phyloP scores from a whole-genome alignment of 2,888 invertebrate species.

The Hyposoter dolosus region DNA sequence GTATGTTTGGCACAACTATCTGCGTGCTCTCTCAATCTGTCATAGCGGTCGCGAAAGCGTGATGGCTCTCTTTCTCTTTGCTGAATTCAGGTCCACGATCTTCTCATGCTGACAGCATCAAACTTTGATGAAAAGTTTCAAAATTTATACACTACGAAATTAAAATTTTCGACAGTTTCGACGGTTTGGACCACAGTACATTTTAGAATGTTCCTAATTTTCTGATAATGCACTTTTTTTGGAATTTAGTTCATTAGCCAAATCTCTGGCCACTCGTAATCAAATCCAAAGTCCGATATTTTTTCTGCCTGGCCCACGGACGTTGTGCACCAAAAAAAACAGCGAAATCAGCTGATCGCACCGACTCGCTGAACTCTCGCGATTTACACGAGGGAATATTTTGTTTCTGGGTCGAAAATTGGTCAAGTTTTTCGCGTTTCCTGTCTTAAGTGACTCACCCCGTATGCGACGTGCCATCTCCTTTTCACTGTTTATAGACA shows the following conservation, averaged over 20 bases:
- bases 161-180: background rate
- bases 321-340: background rate
- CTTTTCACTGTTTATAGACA: conserved; percentile 80
- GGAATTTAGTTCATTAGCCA: too few relatives aligned
- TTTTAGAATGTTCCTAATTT: too few relatives aligned
- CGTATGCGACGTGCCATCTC: conserved; percentile 69
- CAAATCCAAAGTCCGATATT: background rate
- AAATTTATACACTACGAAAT: background rate
- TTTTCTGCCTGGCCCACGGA: background rate
- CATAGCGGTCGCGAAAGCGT: conserved; percentile 73
- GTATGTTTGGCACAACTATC: conserved; percentile 53
- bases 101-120: conserved; percentile 31
- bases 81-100: conserved; percentile 37
- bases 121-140: background rate
- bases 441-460: background rate
- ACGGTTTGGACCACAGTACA: too few relatives aligned
- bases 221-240: too few relatives aligned
- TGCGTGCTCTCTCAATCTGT: conserved; percentile 74
- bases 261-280: too few relatives aligned
- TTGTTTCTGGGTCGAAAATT: background rate
- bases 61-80: conserved; percentile 70
- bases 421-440: background rate
- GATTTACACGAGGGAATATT: background rate
- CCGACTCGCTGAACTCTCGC: background rate
- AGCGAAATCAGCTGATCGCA: background rate